These are phyloP conservation scores for Hylaeus volcanicus DNA, from an alignment of 1,140 invertebrate species.

Conservation along the genomic window DNA sequence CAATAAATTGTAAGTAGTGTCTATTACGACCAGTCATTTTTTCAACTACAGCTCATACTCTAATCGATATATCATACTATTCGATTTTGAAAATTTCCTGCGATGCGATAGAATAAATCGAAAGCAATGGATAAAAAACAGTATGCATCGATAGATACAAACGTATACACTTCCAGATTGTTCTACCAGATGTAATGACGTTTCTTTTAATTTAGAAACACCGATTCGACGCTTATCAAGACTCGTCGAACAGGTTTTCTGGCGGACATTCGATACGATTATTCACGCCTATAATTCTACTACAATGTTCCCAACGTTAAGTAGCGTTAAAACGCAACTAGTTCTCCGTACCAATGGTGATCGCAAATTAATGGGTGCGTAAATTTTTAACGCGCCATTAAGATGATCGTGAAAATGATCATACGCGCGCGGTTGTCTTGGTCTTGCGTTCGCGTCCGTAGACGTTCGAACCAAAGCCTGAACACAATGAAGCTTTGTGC, in stretches of 20 bases:
- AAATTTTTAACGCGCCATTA: conserved; percentile 62
- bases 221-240: background rate
- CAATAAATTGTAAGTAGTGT: too few species aligned
- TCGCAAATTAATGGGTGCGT: conserved; percentile 51
- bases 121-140: too few species aligned
- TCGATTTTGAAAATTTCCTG: too few species aligned
- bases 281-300: background rate
- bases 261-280: conserved; percentile 3
- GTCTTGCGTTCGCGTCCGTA: conserved; percentile 1
- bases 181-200: too few species aligned
- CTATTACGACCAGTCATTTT: too few species aligned
- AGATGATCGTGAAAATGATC: conserved; percentile 55
- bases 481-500: conserved; percentile 41
- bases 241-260: conserved; percentile 1
- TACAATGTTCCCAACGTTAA: conserved; percentile 18
- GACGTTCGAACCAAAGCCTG: conserved; percentile 7
- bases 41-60: too few species aligned
- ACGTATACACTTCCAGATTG: too few species aligned
- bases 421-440: conserved; percentile 1
- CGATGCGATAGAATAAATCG: too few species aligned
- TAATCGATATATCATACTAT: too few species aligned
- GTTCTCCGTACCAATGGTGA: conserved; percentile 30
- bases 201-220: background rate
- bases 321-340: conserved; percentile 38
- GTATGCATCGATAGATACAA: too few species aligned